Conservation (phyloP, 1,140 invertebrate species). For the Eciton burchellii region DNA sequence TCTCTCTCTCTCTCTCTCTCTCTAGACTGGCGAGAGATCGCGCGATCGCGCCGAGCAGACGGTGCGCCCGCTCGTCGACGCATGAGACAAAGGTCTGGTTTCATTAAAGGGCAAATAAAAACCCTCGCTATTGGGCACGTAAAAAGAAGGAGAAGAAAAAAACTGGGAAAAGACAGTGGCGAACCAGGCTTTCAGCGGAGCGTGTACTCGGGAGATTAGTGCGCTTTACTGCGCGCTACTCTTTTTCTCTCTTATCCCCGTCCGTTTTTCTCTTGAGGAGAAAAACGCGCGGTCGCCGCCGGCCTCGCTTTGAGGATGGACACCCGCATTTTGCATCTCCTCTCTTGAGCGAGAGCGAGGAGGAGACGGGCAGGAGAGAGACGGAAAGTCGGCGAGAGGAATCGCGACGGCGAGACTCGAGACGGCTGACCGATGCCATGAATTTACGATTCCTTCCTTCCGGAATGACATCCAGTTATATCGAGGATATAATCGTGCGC, state of each 20-base stretch:
- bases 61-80: slow-evolving; percentile 19
- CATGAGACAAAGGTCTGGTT: slow-evolving; percentile 29
- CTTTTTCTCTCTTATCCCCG: slow-evolving; percentile 66
- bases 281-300: slow-evolving; percentile 64
- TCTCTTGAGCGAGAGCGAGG: slow-evolving; percentile 52
- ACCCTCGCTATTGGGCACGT: slow-evolving; percentile 39
- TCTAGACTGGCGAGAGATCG: too few relatives aligned
- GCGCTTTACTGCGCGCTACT: slow-evolving; percentile 77
- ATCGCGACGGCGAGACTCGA: not conserved
- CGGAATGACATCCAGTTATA: too few relatives aligned
- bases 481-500: too few relatives aligned
- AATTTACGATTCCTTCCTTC: too few relatives aligned
- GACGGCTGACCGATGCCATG: too few relatives aligned
- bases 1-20: too few relatives aligned
- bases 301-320: slow-evolving; percentile 77
- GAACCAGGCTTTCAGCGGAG: slow-evolving; percentile 81
- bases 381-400: not conserved
- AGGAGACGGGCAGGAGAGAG: slow-evolving; percentile 13
- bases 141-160: slow-evolving; percentile 63
- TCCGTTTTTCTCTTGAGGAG: slow-evolving; percentile 70
- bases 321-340: slow-evolving; percentile 72
- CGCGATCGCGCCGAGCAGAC: slow-evolving; percentile 1
- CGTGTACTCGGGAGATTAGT: slow-evolving; percentile 82
- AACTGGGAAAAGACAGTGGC: slow-evolving; percentile 77
- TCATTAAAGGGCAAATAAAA: slow-evolving; percentile 56